Percentiles rank a stretch among this genome's conserved stretches.
phyloP scores from a whole-genome alignment of 2,113 vertebrate species.

The Calonectris borealis region DNA sequence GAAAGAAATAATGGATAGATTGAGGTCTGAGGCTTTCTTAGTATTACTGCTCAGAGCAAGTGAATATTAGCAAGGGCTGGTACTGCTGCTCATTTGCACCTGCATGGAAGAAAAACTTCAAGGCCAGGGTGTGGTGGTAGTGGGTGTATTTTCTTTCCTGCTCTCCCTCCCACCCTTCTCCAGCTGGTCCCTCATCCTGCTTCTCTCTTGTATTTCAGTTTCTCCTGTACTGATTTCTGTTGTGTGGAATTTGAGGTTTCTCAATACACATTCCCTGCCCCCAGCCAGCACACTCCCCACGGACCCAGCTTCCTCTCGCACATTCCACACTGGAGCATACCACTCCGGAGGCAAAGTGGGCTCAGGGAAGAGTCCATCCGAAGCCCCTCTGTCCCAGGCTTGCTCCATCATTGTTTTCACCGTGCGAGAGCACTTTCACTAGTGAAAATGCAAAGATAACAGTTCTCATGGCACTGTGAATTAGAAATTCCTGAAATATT shows the following conservation, averaged over 20 bases:
- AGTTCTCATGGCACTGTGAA: conserved; percentile 77
- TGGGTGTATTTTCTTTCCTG: conserved; percentile 40
- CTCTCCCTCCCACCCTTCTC: not conserved
- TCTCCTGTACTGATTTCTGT: conserved; percentile 42
- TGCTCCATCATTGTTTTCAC: conserved; percentile 12
- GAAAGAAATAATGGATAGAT: conserved; percentile 18
- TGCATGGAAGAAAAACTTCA: conserved; percentile 20
- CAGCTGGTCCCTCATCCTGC: conserved; percentile 40
- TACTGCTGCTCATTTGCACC: conserved; percentile 35
- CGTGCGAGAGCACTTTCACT: conserved; percentile 46
- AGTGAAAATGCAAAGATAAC: conserved; percentile 74
- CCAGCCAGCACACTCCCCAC: conserved; percentile 27
- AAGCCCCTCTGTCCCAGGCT: conserved; percentile 29
- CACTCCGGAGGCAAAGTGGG: conserved; percentile 41
- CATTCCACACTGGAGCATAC: conserved; percentile 68
- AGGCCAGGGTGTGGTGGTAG: not conserved
- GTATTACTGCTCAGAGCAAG: not conserved
- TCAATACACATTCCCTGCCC: conserved; percentile 48
- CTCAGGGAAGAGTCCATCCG: conserved; percentile 70
- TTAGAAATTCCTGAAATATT: conserved; percentile 81
- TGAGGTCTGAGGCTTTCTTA: not conserved
- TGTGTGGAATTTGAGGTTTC: conserved; percentile 65
- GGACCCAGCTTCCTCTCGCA: conserved; percentile 68
- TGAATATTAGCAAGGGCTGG: conserved; percentile 10
- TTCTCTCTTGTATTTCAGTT: conserved; percentile 55